phyloP scores from a whole-genome alignment of 2,888 invertebrate genomes.

The Cryptocephalus primarius region DNA sequence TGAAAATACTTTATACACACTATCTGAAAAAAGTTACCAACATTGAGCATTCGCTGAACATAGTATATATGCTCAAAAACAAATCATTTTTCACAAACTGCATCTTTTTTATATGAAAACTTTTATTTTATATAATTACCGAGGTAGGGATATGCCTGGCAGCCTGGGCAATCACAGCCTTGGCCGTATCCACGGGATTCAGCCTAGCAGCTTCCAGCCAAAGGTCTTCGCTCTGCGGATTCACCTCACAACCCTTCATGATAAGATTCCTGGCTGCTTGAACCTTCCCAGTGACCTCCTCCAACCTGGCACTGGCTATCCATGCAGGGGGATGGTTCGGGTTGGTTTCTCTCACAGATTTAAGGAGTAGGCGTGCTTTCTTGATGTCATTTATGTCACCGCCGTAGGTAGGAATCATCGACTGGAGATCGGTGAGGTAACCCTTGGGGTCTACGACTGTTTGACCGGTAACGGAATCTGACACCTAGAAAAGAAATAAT shows the following conservation, averaged over 20 bases:
- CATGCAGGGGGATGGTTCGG: conserved; percentile 99
- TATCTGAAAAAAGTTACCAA: no score
- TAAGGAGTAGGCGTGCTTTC: conserved; percentile 86
- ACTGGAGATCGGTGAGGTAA: conserved; percentile 97
- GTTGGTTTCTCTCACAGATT: conserved; percentile 95
- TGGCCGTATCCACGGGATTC: conserved; percentile 87
- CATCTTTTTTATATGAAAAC: no score
- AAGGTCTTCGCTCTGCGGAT: conserved; percentile 92
- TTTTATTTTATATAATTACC: conserved; percentile 32
- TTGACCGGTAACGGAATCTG: conserved; percentile 97
- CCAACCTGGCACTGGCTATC: conserved; percentile 96
- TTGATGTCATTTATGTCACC: conserved; percentile 98
- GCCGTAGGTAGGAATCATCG: conserved; percentile 98
- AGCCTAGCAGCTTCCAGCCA: conserved; percentile 96
- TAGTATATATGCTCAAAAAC: no score
- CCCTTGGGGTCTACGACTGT: conserved; percentile 99
- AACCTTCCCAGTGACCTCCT: conserved; percentile 94
- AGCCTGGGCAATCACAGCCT: conserved; percentile 93
- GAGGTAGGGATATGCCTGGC: conserved; percentile 91
- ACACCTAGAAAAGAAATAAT: conserved; percentile 46
- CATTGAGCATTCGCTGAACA: no score
- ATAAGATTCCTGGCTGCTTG: conserved; percentile 95
- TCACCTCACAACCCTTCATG: conserved; percentile 97
- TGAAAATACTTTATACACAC: no score
- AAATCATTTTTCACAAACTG: no score